These are phyloP conservation scores for Drosophila mimica DNA, from an alignment of 2,888 invertebrate species.

Conservation along the genomic window DNA sequence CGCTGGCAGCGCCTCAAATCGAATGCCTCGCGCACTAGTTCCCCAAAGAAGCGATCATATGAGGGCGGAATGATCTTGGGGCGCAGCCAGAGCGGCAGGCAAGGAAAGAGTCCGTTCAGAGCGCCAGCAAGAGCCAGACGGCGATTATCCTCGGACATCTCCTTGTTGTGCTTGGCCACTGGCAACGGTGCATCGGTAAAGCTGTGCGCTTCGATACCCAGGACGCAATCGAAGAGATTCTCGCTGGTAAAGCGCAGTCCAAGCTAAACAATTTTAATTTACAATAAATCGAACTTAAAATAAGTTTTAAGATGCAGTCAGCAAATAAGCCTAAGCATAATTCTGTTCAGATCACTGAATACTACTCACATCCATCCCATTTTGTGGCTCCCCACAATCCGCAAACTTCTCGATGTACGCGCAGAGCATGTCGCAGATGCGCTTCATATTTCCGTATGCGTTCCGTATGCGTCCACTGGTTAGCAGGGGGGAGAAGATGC, in stretches of 20 bases:
- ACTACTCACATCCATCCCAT: conserved; percentile 84
- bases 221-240: conserved; percentile 85
- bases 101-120: conserved; percentile 77
- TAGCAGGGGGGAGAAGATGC: conserved; percentile 86
- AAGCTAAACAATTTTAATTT: conserved; percentile 58
- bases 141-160: conserved; percentile 79
- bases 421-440: conserved; percentile 84
- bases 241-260: conserved; percentile 84
- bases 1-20: conserved; percentile 60
- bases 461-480: conserved; percentile 86
- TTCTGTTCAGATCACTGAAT: neutral
- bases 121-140: conserved; percentile 71
- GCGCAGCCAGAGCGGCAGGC: conserved; percentile 67
- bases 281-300: neutral
- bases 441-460: conserved; percentile 85
- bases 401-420: conserved; percentile 80
- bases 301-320: neutral
- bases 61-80: conserved; percentile 84
- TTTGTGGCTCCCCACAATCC: conserved; percentile 74
- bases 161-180: conserved; percentile 80
- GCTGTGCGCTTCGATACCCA: conserved; percentile 85
- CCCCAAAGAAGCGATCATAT: conserved; percentile 87
- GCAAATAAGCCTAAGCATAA: neutral
- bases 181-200: conserved; percentile 78
- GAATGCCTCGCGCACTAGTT: conserved; percentile 73